phyloP scores from a whole-genome alignment of 2,113 vertebrate genomes.

The Emydocephalus ijimae region DNA sequence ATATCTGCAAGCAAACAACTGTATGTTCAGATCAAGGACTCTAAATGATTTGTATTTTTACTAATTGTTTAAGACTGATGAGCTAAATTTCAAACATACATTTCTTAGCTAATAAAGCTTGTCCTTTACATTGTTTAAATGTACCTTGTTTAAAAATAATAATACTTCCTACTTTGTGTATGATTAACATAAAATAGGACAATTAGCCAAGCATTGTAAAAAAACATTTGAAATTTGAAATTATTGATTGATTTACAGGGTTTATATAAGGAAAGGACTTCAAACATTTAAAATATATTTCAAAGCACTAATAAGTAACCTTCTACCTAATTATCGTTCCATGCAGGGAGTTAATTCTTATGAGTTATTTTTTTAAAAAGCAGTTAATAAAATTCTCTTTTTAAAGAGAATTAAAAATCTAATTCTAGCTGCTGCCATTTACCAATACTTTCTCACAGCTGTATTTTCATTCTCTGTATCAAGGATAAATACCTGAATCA shows the following conservation, averaged over 20 bases:
- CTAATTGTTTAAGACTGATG: conserved; percentile 4
- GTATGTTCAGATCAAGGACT: too few relatives aligned
- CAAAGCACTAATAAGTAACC: not conserved
- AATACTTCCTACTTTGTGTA: not conserved
- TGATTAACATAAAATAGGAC: not conserved
- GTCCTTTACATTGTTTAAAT: not conserved
- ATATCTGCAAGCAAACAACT: too few relatives aligned
- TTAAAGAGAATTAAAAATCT: not conserved
- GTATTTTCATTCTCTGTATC: not conserved
- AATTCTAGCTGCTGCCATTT: not conserved
- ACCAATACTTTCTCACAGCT: not conserved
- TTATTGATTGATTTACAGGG: not conserved
- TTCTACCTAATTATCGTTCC: not conserved
- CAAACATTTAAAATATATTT: not conserved
- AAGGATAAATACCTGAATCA: not conserved
- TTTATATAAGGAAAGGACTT: not conserved
- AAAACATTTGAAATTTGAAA: not conserved
- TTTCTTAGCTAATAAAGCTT: not conserved
- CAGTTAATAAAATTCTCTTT: not conserved
- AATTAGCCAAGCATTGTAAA: not conserved
- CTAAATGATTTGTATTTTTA: not conserved
- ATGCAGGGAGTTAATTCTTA: not conserved
- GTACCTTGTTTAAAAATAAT: not conserved
- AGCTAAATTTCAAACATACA: conserved; percentile 11
- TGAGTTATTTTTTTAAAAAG: not conserved